Evolutionary conservation across 2,888 invertebrate genomes (phyloP).

Genomic region (Hartigia nigra): DNA sequence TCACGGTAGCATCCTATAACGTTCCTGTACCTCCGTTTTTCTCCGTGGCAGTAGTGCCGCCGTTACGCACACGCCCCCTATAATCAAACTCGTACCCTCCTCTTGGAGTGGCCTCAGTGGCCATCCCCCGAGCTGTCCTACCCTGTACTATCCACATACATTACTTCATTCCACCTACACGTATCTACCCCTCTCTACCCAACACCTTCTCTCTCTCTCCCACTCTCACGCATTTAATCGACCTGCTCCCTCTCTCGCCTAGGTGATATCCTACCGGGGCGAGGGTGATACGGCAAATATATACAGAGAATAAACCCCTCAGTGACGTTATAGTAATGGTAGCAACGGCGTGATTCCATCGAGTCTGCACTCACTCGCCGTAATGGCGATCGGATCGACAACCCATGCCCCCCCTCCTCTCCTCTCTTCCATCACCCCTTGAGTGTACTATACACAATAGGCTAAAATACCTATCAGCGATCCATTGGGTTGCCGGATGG

Average conservation of each 20-base stretch:
- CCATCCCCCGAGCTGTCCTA: background rate
- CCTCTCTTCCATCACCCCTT: constrained; percentile 23
- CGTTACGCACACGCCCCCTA: background rate
- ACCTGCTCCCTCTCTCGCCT: constrained; percentile 42
- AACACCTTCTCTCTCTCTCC: constrained; percentile 32
- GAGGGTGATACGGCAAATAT: constrained; percentile 62
- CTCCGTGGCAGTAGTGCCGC: background rate
- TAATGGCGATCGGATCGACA: constrained; percentile 66
- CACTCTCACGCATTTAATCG: constrained; percentile 33
- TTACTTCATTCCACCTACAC: background rate
- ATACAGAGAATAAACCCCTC: constrained; percentile 60
- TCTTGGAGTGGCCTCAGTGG: background rate
- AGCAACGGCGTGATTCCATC: constrained; percentile 62
- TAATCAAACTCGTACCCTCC: background rate
- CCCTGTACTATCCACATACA: background rate
- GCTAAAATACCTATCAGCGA: constrained; percentile 25
- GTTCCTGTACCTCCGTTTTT: background rate
- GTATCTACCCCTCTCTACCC: constrained; percentile 26
- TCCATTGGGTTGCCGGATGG: constrained; percentile 11
- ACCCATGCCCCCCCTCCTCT: constrained; percentile 38
- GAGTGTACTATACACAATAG: constrained; percentile 30
- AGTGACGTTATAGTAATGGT: constrained; percentile 8
- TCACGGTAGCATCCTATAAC: background rate
- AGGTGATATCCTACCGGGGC: constrained; percentile 48
- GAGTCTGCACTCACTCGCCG: constrained; percentile 56